Evolutionary conservation across 2,888 invertebrate species (phyloP).

Genomic region (Caenorhabditis uteleia): DNA sequence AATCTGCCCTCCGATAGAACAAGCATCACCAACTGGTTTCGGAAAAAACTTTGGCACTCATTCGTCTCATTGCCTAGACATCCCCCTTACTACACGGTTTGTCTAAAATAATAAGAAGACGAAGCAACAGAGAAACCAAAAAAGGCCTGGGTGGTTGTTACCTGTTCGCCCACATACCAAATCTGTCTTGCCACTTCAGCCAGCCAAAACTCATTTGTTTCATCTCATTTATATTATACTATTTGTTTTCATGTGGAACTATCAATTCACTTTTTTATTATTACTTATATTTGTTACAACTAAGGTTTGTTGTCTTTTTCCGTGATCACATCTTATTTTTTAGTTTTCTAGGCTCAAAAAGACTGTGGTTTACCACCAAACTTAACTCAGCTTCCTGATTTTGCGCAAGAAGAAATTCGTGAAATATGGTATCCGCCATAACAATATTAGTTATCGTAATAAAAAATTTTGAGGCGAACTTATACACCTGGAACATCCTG

Average conservation of each 20-base stretch:
- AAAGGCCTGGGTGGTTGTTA: conserved; percentile 24
- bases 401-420: conserved; percentile 62
- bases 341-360: not conserved
- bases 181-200: conserved; percentile 28
- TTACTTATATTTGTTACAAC: not conserved
- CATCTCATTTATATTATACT: conserved; percentile 3
- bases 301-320: not conserved
- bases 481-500: conserved; percentile 59
- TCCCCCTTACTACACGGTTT: too few relatives aligned
- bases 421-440: conserved; percentile 56
- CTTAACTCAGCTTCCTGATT: conserved; percentile 54
- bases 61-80: too few relatives aligned
- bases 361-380: conserved; percentile 61
- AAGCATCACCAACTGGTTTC: conserved; percentile 33
- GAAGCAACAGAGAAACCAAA: conserved; percentile 6
- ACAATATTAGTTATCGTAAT: not conserved
- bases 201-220: conserved; percentile 9
- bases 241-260: not conserved
- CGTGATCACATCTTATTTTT: not conserved
- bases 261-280: not conserved
- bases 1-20: conserved; percentile 16
- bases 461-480: conserved; percentile 48
- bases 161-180: too few relatives aligned
- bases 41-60: conserved; percentile 27
- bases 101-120: conserved; percentile 22